These are phyloP conservation scores for Notothenia rossii DNA, from an alignment of 2,113 vertebrate species.

Conservation along the genomic window DNA sequence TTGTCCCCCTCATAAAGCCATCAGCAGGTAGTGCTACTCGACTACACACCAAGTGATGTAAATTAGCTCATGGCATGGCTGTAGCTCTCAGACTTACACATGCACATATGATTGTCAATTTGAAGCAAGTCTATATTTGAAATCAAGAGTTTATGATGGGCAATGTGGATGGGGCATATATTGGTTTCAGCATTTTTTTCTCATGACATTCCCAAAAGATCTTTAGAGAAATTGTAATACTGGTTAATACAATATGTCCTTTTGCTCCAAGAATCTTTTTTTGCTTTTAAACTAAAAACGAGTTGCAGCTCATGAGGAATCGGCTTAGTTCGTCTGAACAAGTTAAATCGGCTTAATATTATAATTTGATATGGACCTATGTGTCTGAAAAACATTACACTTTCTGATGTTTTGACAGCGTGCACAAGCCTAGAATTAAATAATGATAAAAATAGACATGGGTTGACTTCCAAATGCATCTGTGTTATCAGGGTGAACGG, in stretches of 20 bases:
- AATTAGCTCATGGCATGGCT: neutral
- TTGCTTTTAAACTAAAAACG: neutral
- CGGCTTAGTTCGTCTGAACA: neutral
- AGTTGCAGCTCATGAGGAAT: neutral
- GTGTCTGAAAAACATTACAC: too few species aligned
- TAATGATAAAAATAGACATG: neutral
- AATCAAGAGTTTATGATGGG: constrained; percentile 11
- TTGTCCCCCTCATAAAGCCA: constrained; percentile 85
- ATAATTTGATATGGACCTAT: too few species aligned
- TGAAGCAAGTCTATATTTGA: neutral
- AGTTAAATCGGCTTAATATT: too few species aligned
- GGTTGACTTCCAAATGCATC: neutral
- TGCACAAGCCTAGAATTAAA: neutral
- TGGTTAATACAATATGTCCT: neutral
- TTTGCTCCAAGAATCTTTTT: too few species aligned
- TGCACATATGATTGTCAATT: neutral
- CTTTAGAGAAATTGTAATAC: neutral
- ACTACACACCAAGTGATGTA: neutral
- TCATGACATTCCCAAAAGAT: constrained; percentile 13
- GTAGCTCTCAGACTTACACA: neutral
- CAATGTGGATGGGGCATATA: constrained; percentile 2
- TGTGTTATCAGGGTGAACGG: neutral
- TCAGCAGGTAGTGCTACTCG: constrained; percentile 77
- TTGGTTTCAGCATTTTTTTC: constrained; percentile 15
- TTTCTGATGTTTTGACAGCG: neutral